Percentiles rank a stretch among this genome's conserved stretches.
Evolutionary conservation across 1,140 invertebrate species (phyloP).

Genomic region (Sinonovacula constricta): DNA sequence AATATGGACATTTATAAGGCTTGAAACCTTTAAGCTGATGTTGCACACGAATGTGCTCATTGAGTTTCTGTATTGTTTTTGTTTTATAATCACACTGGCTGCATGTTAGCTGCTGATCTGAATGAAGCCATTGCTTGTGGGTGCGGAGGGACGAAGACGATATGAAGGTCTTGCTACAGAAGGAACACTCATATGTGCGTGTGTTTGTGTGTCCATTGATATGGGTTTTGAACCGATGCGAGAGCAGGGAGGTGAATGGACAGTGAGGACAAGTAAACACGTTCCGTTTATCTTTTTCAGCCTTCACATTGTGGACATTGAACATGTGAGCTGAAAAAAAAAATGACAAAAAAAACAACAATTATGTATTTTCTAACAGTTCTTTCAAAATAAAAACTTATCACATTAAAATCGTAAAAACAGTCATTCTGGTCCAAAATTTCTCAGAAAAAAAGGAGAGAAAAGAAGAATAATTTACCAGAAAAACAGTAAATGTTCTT

Average conservation of each 20-base stretch:
- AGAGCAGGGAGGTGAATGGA: constrained; percentile 54
- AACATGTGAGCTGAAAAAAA: constrained; percentile 69
- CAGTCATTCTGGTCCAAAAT: too few species aligned
- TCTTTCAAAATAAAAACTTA: too few species aligned
- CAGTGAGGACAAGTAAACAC: constrained; percentile 61
- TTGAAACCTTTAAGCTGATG: constrained; percentile 67
- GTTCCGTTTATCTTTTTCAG: constrained; percentile 55
- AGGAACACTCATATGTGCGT: constrained; percentile 54
- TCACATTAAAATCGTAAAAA: too few species aligned
- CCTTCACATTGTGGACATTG: constrained; percentile 57
- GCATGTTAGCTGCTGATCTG: constrained; percentile 51
- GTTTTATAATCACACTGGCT: constrained; percentile 58
- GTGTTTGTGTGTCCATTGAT: constrained; percentile 60
- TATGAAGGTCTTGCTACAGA: constrained; percentile 59
- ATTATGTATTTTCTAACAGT: too few species aligned
- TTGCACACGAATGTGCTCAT: constrained; percentile 65
- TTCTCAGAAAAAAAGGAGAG: too few species aligned
- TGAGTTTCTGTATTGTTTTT: constrained; percentile 56
- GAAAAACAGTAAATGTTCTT: too few species aligned
- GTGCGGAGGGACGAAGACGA: constrained; percentile 48
- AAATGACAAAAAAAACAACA: too few species aligned
- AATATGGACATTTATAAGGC: constrained; percentile 65
- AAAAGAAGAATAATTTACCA: too few species aligned
- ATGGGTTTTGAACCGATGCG: constrained; percentile 56
- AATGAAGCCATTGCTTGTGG: constrained; percentile 64